These are phyloP conservation scores for Naja naja DNA, from an alignment of 2,113 vertebrate species.

Conservation along the genomic window DNA sequence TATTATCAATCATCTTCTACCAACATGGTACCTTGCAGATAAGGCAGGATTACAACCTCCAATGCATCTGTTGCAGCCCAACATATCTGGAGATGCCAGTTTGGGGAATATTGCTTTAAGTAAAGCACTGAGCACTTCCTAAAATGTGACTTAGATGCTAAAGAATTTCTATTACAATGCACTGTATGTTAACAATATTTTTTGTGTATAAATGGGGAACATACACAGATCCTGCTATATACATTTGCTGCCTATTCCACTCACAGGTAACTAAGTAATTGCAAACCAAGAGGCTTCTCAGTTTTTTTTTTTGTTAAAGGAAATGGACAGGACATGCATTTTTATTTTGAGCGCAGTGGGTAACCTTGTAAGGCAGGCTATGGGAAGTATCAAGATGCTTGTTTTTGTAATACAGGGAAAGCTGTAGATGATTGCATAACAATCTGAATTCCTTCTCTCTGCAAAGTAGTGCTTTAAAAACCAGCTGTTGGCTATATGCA, in stretches of 20 bases:
- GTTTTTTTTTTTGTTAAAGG: background rate
- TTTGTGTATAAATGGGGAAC: background rate
- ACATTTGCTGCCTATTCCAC: background rate
- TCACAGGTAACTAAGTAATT: background rate
- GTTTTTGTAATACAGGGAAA: background rate
- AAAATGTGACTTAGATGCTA: background rate
- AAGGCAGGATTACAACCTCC: background rate
- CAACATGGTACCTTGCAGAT: background rate
- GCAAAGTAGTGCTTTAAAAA: conserved; percentile 37
- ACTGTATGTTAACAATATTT: background rate
- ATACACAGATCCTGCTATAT: background rate
- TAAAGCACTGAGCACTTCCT: background rate
- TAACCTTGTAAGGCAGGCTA: conserved; percentile 19
- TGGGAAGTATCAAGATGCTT: background rate
- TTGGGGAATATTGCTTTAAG: background rate
- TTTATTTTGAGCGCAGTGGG: background rate
- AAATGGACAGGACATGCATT: background rate
- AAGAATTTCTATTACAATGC: background rate
- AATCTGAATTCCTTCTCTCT: background rate
- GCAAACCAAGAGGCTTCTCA: background rate
- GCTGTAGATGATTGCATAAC: conserved; percentile 9
- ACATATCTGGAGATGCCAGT: background rate
- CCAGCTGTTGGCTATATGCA: conserved; percentile 29
- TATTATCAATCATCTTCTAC: background rate
- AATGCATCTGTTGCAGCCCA: background rate